Evolutionary conservation across 2,113 vertebrate genomes (phyloP).

Genomic region (Sclerurus mexicanus): DNA sequence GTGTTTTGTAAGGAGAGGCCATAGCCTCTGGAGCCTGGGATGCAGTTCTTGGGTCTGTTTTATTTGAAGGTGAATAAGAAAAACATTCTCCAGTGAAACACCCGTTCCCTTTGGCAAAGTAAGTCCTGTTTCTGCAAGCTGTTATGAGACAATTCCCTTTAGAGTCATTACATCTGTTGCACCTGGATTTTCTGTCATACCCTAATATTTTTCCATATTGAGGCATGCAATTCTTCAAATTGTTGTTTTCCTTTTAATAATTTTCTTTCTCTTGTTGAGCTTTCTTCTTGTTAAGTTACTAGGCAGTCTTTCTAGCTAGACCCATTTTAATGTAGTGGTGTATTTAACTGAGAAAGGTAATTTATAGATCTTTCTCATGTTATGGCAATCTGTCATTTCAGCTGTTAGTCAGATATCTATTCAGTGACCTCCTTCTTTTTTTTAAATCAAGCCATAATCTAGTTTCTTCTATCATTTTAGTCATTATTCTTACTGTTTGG

Average conservation of each 20-base stretch:
- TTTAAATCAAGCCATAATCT: background rate
- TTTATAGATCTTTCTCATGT: background rate
- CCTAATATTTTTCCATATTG: no score
- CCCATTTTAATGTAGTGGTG: background rate
- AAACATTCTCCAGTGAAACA: no score
- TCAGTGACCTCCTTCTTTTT: background rate
- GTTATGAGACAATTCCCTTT: no score
- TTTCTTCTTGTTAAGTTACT: background rate
- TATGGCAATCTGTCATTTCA: background rate
- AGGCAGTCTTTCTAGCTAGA: background rate
- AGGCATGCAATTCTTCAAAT: background rate
- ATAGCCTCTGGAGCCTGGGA: no score
- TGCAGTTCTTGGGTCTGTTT: no score
- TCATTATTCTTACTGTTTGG: background rate
- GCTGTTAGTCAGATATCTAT: background rate
- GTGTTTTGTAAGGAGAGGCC: no score
- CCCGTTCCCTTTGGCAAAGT: no score
- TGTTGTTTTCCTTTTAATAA: background rate
- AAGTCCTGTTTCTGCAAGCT: no score
- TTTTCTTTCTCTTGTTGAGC: background rate
- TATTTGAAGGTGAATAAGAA: no score
- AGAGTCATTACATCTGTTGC: no score
- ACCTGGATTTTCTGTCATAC: no score
- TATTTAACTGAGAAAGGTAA: background rate
- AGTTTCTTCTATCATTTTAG: background rate